Base-by-base conservation (phyloP, 2,888 invertebrate genomes). In the Drosophila hawaiiensis region DNA sequence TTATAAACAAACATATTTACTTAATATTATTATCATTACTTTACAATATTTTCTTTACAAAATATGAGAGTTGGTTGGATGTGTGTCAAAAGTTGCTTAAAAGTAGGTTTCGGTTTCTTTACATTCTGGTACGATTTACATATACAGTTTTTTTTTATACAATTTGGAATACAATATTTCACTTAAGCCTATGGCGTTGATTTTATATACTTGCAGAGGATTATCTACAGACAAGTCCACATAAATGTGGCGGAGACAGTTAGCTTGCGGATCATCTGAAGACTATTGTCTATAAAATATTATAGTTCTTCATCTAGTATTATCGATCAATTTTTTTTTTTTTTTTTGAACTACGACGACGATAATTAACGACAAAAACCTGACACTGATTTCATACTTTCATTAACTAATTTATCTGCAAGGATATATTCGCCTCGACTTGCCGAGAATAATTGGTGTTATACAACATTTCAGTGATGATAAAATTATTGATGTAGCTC, bases 41-140 rank as follows among this genome's bases (percentile, higher is more conserved):
- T 61, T 52, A 63, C 55, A 76, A 41, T 72, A 22, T 63, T 54
- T 50, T 62, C 43, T 53, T 70, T 85, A 85, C 83, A 82, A 71
- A 68, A 66, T 62, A 81, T 82, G 82, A 60, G 28, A 25, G 47
- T 47, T 35, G 35, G 35, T 41, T 66, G 22, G 37, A 64, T 76
- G 35, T 35, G 75, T 74, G 53, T 73, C 31, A 56, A 55, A 43
- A 22, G 43, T 69, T 56, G 43, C 70, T 74, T 74, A 74, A 37
- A 22, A 52, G 1, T 72, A 56, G n/a, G n/a, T 22, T 58, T 28
- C 19, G 56, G 35, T 39, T 41, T 29, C 14, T 65, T 58, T 43
- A 54, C 41, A 56, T 50, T 70, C n/a, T 28, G 39, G 14, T 61
- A 71, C 52, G 41, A 41, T 47, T 43, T 78, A 77, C 59, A 59